Conservation (phyloP, 2,113 vertebrate genomes). For the Mustela lutreola region DNA sequence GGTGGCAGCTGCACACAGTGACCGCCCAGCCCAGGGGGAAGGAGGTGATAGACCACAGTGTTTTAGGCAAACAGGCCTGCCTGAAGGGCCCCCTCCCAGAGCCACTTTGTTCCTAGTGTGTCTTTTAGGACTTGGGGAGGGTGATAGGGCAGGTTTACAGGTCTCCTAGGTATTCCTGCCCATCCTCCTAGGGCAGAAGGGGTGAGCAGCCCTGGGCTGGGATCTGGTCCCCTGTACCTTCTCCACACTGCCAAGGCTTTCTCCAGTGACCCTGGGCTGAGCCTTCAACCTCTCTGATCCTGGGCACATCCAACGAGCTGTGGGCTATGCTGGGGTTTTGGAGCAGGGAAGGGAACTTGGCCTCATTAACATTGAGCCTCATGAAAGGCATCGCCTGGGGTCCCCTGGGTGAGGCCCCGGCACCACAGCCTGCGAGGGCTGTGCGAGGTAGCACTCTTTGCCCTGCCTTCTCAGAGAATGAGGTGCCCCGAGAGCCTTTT, state of each 20-base stretch:
- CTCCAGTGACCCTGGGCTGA: not conserved
- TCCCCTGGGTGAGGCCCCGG: accelerated
- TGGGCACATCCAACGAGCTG: not conserved
- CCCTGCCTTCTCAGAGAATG: not conserved
- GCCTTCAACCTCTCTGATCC: not conserved
- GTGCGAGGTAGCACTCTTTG: not conserved
- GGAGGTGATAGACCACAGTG: not conserved
- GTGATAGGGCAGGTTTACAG: accelerated
- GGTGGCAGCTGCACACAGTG: accelerated
- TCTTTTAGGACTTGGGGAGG: not conserved
- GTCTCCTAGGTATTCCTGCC: not conserved
- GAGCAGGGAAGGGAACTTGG: accelerated
- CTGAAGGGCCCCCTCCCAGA: not conserved
- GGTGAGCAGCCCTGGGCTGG: accelerated
- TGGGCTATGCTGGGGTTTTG: not conserved
- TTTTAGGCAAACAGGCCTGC: not conserved
- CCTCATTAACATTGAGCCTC: not conserved
- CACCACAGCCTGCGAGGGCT: no score
- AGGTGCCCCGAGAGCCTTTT: not conserved
- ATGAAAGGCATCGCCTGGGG: accelerated
- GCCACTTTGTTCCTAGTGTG: not conserved
- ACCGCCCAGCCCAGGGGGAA: not conserved
- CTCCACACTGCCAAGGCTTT: not conserved
- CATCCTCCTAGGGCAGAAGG: not conserved
- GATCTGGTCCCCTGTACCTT: not conserved